Percentiles rank a stretch among this genome's conserved stretches.
These are phyloP conservation scores for Euspilapteryx auroguttella DNA, from an alignment of 2,888 invertebrate genomes.

Conservation along the genomic window DNA sequence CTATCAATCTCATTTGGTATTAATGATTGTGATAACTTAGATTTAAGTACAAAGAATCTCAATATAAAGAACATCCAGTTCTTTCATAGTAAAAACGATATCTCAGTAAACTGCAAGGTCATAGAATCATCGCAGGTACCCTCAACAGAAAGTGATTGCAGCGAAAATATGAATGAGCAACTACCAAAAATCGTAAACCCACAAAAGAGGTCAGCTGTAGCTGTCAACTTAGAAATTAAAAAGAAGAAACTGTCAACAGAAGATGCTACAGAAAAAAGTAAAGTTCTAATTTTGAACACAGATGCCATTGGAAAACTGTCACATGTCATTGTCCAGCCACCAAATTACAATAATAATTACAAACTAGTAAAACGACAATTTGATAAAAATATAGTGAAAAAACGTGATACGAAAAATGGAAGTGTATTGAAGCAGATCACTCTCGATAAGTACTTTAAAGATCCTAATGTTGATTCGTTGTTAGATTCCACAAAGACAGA, in stretches of 20 bases:
- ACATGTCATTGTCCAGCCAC: conserved; percentile 48
- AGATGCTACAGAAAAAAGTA: conserved; percentile 24
- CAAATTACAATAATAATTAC: too few species aligned
- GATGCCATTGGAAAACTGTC: conserved; percentile 43
- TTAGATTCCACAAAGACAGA: too few species aligned
- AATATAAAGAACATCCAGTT: conserved; percentile 23
- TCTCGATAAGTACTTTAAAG: too few species aligned
- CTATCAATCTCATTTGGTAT: conserved; percentile 26
- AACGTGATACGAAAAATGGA: too few species aligned
- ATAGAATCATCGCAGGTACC: conserved; percentile 20
- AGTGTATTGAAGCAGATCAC: too few species aligned
- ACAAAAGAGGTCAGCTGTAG: conserved; percentile 22
- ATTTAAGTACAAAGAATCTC: conserved; percentile 25
- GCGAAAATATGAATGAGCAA: conserved; percentile 19
- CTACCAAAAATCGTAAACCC: conserved; percentile 10
- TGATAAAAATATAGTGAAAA: conserved; percentile 21
- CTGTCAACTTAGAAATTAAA: conserved; percentile 45
- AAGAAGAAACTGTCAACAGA: conserved; percentile 25
- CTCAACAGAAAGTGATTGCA: conserved; percentile 14
- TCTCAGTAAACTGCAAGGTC: conserved; percentile 27
- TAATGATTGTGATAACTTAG: conserved; percentile 20
- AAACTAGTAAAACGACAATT: conserved; percentile 39
- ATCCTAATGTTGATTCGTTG: too few species aligned
- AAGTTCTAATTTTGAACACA: conserved; percentile 53
- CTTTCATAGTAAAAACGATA: conserved; percentile 15